A percentile compares a stretch with the other conserved stretches of the same genome.
Evolutionary conservation across 2,113 vertebrate species (phyloP).

Genomic region (Boleophthalmus pectinirostris): DNA sequence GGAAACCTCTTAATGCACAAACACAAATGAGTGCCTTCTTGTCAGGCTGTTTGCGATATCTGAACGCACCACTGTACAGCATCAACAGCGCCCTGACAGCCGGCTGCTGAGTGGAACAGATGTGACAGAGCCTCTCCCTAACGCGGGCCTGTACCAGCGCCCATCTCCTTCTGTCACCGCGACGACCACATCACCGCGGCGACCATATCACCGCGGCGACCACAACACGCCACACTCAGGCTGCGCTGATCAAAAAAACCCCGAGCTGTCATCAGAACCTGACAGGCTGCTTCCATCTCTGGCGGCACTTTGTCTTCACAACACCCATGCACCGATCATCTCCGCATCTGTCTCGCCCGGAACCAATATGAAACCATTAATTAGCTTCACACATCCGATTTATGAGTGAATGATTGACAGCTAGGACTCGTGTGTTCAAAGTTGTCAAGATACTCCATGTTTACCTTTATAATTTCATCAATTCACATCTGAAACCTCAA

Average conservation of each 20-base stretch:
- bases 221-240: constrained; percentile 59
- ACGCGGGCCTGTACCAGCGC: constrained; percentile 35
- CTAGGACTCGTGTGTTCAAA: neutral
- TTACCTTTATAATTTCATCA: neutral
- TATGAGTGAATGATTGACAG: constrained; percentile 5
- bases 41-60: constrained; percentile 18
- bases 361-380: neutral
- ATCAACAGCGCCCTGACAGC: constrained; percentile 31
- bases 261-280: constrained; percentile 47
- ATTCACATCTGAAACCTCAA: neutral
- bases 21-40: constrained; percentile 22
- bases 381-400: neutral
- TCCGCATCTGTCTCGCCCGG: constrained; percentile 1
- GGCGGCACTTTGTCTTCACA: constrained; percentile 11
- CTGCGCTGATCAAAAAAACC: constrained; percentile 69
- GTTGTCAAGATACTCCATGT: neutral
- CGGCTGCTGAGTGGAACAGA: constrained; percentile 44
- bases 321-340: constrained; percentile 21
- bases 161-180: constrained; percentile 59
- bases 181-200: constrained; percentile 46
- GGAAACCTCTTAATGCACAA: constrained; percentile 1
- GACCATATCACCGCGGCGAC: constrained; percentile 59
- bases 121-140: constrained; percentile 48
- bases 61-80: constrained; percentile 35
- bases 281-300: constrained; percentile 43